These are phyloP conservation scores for Sebastes matsubarae DNA, from an alignment of 2,797 vertebrate species.

Conservation along the genomic window DNA sequence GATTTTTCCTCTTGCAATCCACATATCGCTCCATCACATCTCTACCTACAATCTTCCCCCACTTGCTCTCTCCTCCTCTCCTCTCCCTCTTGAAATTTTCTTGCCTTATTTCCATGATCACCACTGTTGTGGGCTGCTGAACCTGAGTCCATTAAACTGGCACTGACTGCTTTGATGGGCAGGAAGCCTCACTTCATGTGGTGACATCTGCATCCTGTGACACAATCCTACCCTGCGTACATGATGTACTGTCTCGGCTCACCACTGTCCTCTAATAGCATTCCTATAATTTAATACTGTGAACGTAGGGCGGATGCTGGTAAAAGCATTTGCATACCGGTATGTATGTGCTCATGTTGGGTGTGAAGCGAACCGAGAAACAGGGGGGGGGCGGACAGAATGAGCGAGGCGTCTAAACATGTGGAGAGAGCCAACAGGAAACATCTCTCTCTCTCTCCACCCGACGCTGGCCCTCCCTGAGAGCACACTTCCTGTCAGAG, in stretches of 20 bases:
- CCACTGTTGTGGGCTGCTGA: constrained; percentile 64
- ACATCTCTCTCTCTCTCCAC: constrained; percentile 61
- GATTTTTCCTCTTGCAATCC: constrained; percentile 80
- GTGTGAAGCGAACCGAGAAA: constrained; percentile 36
- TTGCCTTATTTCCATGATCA: constrained; percentile 47
- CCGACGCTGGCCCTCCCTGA: constrained; percentile 68
- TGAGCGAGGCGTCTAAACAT: constrained; percentile 50
- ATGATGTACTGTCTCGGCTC: constrained; percentile 60
- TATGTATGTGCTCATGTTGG: constrained; percentile 8
- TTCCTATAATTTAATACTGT: constrained; percentile 25
- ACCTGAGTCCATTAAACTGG: constrained; percentile 72
- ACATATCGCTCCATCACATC: constrained; percentile 76
- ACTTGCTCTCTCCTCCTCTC: constrained; percentile 53
- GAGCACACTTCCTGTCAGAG: constrained; percentile 80
- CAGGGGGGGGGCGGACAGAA: not conserved
- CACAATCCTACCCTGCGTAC: constrained; percentile 51
- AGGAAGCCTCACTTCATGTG: constrained; percentile 78
- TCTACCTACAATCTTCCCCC: constrained; percentile 60
- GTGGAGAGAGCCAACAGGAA: constrained; percentile 75
- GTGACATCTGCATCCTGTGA: constrained; percentile 79
- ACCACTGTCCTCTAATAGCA: constrained; percentile 49
- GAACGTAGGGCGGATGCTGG: constrained; percentile 1
- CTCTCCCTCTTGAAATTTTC: constrained; percentile 47
- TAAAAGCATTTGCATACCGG: constrained; percentile 9
- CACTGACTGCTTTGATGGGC: constrained; percentile 73